phyloP scores from a whole-genome alignment of 2,113 vertebrate species.

The Anhinga anhinga region DNA sequence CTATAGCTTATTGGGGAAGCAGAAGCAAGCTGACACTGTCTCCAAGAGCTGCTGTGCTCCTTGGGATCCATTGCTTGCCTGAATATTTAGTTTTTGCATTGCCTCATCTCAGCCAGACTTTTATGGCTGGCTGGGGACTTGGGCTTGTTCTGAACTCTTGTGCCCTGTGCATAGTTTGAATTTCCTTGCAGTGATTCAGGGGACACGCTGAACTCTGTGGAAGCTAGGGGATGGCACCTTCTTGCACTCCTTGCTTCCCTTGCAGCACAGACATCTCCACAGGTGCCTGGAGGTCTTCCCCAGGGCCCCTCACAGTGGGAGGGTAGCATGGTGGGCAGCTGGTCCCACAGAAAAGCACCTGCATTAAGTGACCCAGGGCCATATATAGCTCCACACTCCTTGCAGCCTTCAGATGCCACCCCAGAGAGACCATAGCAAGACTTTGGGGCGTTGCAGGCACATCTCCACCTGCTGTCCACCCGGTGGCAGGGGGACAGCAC shows the following conservation, averaged over 20 bases:
- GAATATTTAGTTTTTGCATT: not conserved
- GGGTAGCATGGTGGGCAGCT: not conserved
- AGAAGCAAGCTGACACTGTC: not conserved
- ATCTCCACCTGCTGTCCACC: not conserved
- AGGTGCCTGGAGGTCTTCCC: not conserved
- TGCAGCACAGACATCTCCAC: not conserved
- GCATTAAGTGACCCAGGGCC: not conserved
- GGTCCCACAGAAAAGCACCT: not conserved
- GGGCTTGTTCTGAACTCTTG: not conserved
- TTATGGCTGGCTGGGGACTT: not conserved
- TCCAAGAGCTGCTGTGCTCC: not conserved
- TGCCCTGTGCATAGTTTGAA: not conserved
- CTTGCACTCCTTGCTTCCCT: not conserved
- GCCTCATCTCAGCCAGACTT: not conserved
- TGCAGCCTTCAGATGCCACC: not conserved
- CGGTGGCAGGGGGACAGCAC: rapidly evolving
- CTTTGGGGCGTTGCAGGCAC: not conserved
- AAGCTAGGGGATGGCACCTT: not conserved
- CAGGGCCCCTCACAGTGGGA: not conserved
- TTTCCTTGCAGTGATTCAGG: not conserved
- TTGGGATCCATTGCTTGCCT: not conserved
- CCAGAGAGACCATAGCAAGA: not conserved
- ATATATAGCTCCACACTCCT: not conserved
- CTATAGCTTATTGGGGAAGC: not conserved
- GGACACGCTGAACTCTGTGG: not conserved